A percentile compares a stretch with the other conserved stretches of the same genome.
phyloP scores from a whole-genome alignment of 2,797 vertebrate species.

The Spondyliosoma cantharus region DNA sequence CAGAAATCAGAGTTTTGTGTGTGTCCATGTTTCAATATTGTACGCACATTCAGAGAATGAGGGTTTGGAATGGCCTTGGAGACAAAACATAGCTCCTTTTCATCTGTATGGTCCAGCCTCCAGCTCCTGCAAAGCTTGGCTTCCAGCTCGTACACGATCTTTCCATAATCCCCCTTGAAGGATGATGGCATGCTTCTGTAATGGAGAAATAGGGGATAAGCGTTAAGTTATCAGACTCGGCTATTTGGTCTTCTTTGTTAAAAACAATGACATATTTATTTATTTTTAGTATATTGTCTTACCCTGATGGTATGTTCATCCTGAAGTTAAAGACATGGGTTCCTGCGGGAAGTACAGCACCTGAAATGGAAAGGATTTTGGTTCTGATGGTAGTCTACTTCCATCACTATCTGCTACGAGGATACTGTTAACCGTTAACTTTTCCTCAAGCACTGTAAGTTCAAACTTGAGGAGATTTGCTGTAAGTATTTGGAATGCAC shows the following conservation, averaged over 20 bases:
- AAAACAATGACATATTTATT: neutral
- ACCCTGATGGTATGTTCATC: slow-evolving; percentile 87
- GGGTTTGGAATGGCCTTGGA: slow-evolving; percentile 88
- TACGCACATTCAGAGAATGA: slow-evolving; percentile 88
- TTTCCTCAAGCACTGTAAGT: neutral
- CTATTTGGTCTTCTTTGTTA: neutral
- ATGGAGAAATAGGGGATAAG: slow-evolving; percentile 11
- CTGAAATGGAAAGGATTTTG: slow-evolving; percentile 52
- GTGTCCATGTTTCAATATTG: slow-evolving; percentile 81
- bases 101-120: slow-evolving; percentile 86
- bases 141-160: slow-evolving; percentile 92
- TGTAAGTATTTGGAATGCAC: neutral
- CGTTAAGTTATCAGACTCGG: neutral
- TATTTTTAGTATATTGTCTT: neutral
- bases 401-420: too few species aligned
- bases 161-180: slow-evolving; percentile 91
- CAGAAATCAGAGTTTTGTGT: slow-evolving; percentile 47
- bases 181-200: slow-evolving; percentile 93
- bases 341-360: slow-evolving; percentile 84
- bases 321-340: slow-evolving; percentile 92
- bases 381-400: neutral
- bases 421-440: neutral
- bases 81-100: slow-evolving; percentile 89
- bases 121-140: slow-evolving; percentile 93
- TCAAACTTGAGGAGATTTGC: neutral